A percentile compares a stretch with the other conserved stretches of the same genome.
phyloP scores from a whole-genome alignment of 2,113 vertebrate species.

The Pterocles orientalis region DNA sequence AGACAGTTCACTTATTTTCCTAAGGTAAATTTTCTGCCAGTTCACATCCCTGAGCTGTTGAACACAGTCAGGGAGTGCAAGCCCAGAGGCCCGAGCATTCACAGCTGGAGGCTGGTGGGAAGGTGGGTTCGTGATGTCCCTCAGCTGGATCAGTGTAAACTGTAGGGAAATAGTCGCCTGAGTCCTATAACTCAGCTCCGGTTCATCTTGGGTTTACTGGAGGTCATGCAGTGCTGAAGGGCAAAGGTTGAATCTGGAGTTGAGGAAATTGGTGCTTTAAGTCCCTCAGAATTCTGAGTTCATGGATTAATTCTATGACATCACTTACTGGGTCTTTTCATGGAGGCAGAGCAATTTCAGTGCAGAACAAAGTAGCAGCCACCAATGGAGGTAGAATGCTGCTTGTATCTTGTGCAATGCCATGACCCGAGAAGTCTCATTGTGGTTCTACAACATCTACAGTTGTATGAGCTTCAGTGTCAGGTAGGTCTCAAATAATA shows the following conservation, averaged over 20 bases:
- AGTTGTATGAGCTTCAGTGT: background rate
- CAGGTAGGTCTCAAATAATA: background rate
- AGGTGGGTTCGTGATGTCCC: background rate
- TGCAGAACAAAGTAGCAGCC: background rate
- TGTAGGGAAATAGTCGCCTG: background rate
- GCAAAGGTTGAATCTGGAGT: background rate
- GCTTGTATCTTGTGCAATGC: background rate
- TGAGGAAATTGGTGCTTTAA: background rate
- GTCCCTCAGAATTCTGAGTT: background rate
- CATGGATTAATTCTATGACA: background rate
- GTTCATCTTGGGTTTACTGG: background rate
- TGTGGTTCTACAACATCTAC: accelerated
- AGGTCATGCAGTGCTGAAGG: background rate
- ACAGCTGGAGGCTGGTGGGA: accelerated
- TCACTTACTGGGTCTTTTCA: background rate
- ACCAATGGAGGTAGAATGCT: background rate
- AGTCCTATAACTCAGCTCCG: background rate
- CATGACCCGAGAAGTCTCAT: background rate
- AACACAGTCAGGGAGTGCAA: background rate
- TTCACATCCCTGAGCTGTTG: background rate
- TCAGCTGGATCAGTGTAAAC: accelerated
- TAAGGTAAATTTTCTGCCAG: background rate
- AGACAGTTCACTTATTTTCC: background rate
- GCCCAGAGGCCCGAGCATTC: accelerated
- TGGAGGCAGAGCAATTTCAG: background rate